Percentiles rank a stretch among this genome's conserved stretches.
phyloP scores from a whole-genome alignment of 1,140 invertebrate genomes.

The Stegodyphus mimosarum region DNA sequence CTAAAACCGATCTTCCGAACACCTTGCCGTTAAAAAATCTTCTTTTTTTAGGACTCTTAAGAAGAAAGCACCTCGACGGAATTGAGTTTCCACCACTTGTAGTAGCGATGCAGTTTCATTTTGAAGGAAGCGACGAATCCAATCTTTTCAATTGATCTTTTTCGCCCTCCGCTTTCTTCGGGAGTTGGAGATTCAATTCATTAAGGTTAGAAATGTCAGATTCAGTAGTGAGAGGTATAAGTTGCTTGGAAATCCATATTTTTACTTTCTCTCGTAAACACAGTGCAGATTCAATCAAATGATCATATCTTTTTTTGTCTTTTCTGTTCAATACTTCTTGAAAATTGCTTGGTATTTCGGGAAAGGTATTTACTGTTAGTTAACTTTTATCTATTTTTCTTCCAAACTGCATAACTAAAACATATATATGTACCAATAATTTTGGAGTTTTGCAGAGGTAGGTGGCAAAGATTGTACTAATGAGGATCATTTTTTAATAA shows the following conservation, averaged over 20 bases:
- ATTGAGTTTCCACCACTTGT: constrained; percentile 57
- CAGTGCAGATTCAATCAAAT: background rate
- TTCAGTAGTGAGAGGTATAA: constrained; percentile 29
- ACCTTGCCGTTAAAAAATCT: constrained; percentile 27
- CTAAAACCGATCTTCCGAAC: constrained; percentile 34
- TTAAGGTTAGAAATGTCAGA: constrained; percentile 40
- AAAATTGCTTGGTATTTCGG: too few relatives aligned
- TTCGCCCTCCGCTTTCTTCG: constrained; percentile 12
- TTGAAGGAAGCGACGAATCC: constrained; percentile 37
- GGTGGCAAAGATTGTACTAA: too few relatives aligned
- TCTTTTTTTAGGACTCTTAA: constrained; percentile 33
- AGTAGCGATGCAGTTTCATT: constrained; percentile 42
- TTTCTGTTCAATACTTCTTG: too few relatives aligned
- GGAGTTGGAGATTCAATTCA: constrained; percentile 46
- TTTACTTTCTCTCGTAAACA: background rate
- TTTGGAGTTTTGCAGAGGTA: too few relatives aligned
- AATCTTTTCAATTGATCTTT: constrained; percentile 56
- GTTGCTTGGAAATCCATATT: constrained; percentile 18
- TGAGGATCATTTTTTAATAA: too few relatives aligned
- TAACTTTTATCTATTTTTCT: too few relatives aligned
- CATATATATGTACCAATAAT: too few relatives aligned
- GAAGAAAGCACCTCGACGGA: constrained; percentile 46
- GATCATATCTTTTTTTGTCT: too few relatives aligned
- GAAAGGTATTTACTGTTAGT: too few relatives aligned
- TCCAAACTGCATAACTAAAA: too few relatives aligned